phyloP scores from a whole-genome alignment of 1,140 invertebrate genomes.

The Drosophila pseudoananassae region DNA sequence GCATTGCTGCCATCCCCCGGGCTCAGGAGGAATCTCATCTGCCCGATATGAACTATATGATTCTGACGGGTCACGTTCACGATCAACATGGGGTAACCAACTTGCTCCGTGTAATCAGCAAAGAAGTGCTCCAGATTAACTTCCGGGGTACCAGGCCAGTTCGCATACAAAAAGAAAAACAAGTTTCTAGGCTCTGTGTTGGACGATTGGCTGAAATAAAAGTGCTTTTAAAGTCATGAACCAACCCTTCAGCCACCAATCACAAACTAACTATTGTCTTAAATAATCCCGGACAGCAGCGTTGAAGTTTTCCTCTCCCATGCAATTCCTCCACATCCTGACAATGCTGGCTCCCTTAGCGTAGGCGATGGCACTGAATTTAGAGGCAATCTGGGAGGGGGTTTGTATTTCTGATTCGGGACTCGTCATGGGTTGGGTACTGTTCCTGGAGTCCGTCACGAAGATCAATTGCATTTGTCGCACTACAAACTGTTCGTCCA shows the following conservation, averaged over 20 bases:
- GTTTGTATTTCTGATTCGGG: constrained; percentile 76
- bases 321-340: constrained; percentile 89
- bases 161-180: constrained; percentile 40
- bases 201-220: constrained; percentile 34
- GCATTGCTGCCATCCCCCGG: constrained; percentile 64
- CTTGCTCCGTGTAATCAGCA: constrained; percentile 94
- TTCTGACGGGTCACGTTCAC: constrained; percentile 80
- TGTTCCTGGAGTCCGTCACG: constrained; percentile 86
- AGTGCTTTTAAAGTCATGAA: neutral
- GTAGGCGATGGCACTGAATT: constrained; percentile 87
- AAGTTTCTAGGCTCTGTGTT: constrained; percentile 49
- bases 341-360: constrained; percentile 89
- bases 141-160: constrained; percentile 36
- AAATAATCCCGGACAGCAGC: constrained; percentile 87
- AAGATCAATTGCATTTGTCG: constrained; percentile 88
- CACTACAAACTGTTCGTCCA: constrained; percentile 86
- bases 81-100: constrained; percentile 93
- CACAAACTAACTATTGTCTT: constrained; percentile 83
- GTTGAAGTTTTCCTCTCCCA: constrained; percentile 87
- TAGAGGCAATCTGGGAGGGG: constrained; percentile 84
- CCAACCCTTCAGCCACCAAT: no score
- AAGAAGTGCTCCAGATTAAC: constrained; percentile 59
- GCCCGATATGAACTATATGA: constrained; percentile 38
- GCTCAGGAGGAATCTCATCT: constrained; percentile 85
- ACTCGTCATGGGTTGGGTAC: constrained; percentile 87